These are phyloP conservation scores for Caloenas nicobarica DNA, from an alignment of 2,113 vertebrate species.

Conservation along the genomic window DNA sequence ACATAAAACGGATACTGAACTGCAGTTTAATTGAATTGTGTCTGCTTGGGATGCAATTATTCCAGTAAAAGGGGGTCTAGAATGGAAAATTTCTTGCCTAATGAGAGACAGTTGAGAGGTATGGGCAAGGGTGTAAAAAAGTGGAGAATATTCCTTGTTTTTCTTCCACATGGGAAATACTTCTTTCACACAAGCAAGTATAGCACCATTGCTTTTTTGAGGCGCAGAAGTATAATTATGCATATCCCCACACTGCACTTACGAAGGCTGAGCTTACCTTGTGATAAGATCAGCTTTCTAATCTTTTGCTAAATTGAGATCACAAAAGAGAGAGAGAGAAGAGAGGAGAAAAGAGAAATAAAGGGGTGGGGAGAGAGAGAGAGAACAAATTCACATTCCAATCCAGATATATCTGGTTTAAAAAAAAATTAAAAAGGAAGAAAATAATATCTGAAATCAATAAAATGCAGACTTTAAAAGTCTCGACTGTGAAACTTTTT, in stretches of 20 bases:
- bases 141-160: conserved; percentile 50
- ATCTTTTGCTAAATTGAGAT: conserved; percentile 87
- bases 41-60: neutral
- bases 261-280: conserved; percentile 85
- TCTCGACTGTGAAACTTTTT: conserved; percentile 69
- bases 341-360: conserved; percentile 37
- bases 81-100: neutral
- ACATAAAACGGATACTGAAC: neutral
- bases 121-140: conserved; percentile 70
- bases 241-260: conserved; percentile 77
- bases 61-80: neutral
- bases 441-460: conserved; percentile 67
- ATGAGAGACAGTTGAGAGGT: conserved; percentile 75
- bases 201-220: conserved; percentile 53
- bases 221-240: conserved; percentile 49
- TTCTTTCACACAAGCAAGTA: conserved; percentile 70
- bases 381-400: conserved; percentile 85
- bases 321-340: conserved; percentile 77
- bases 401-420: conserved; percentile 77
- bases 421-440: neutral
- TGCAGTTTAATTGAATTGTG: neutral
- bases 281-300: conserved; percentile 87
- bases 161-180: conserved; percentile 37
- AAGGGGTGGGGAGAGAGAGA: conserved; percentile 61
- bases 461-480: conserved; percentile 72